These are phyloP conservation scores for Drosophila arizonae DNA, from an alignment of 1,140 invertebrate species.

Conservation along the genomic window DNA sequence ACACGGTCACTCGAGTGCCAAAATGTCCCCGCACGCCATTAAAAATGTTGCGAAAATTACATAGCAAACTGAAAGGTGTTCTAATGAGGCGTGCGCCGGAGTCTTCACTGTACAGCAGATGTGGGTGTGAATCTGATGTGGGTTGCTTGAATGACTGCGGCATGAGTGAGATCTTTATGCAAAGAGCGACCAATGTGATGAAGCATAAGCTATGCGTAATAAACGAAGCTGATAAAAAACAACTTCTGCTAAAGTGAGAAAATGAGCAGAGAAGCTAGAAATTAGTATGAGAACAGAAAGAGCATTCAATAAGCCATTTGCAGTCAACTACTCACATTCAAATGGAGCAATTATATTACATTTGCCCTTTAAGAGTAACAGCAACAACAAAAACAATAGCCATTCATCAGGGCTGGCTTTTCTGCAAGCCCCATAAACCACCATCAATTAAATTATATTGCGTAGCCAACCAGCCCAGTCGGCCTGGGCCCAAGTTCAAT, in stretches of 20 bases:
- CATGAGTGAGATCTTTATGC: slow-evolving; percentile 51
- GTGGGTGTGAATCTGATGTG: slow-evolving; percentile 36
- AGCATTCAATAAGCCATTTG: too few species aligned
- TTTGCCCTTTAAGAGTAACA: too few species aligned
- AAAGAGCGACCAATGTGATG: slow-evolving; percentile 26
- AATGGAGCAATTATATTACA: too few species aligned
- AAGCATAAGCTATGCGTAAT: slow-evolving; percentile 8
- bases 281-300: too few species aligned
- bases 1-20: slow-evolving; percentile 79
- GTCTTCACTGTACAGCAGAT: slow-evolving; percentile 33
- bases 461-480: not conserved
- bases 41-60: slow-evolving; percentile 80
- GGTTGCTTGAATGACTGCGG: slow-evolving; percentile 48
- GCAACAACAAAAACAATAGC: too few species aligned
- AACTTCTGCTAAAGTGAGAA: too few species aligned
- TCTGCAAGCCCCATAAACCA: not conserved
- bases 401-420: not conserved
- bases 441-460: not conserved
- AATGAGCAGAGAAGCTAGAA: too few species aligned
- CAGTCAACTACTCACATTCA: too few species aligned
- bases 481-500: slow-evolving; percentile 13
- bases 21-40: slow-evolving; percentile 79
- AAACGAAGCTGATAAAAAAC: not conserved
- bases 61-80: slow-evolving; percentile 79
- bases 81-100: slow-evolving; percentile 78